Evolutionary conservation across 2,888 invertebrate genomes (phyloP).

Genomic region (Epicampocera succincta): DNA sequence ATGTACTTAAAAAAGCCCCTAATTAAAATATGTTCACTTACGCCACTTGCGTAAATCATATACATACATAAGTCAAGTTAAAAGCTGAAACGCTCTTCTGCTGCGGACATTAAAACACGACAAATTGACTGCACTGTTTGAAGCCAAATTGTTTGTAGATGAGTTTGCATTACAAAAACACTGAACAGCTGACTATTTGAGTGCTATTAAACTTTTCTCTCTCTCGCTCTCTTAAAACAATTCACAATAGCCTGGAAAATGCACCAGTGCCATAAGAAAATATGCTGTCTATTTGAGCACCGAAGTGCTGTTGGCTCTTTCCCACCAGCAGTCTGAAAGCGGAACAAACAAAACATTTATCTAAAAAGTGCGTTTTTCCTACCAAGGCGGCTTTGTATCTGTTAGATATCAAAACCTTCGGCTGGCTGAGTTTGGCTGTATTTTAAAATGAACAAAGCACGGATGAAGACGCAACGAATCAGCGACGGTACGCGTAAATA

Average conservation of each 20-base stretch:
- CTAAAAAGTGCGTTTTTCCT: slow-evolving; percentile 60
- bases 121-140: too few species aligned
- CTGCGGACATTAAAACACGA: too few species aligned
- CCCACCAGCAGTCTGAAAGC: background rate
- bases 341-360: slow-evolving; percentile 44
- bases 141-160: background rate
- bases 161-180: slow-evolving; percentile 42
- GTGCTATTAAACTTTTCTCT: slow-evolving; percentile 12
- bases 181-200: slow-evolving; percentile 50
- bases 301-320: slow-evolving; percentile 38
- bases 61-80: too few species aligned
- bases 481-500: slow-evolving; percentile 59
- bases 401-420: slow-evolving; percentile 58
- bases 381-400: slow-evolving; percentile 66
- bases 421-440: slow-evolving; percentile 60
- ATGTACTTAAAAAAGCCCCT: too few species aligned
- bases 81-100: too few species aligned
- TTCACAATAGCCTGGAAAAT: slow-evolving; percentile 64
- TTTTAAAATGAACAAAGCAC: slow-evolving; percentile 69
- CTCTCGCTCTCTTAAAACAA: background rate
- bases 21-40: too few species aligned
- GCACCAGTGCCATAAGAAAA: slow-evolving; percentile 45
- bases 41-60: too few species aligned
- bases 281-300: slow-evolving; percentile 28
- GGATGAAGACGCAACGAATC: slow-evolving; percentile 61